A percentile compares a stretch with the other conserved stretches of the same genome.
Evolutionary conservation across 2,113 vertebrate species (phyloP).

Genomic region (Scortum barcoo): DNA sequence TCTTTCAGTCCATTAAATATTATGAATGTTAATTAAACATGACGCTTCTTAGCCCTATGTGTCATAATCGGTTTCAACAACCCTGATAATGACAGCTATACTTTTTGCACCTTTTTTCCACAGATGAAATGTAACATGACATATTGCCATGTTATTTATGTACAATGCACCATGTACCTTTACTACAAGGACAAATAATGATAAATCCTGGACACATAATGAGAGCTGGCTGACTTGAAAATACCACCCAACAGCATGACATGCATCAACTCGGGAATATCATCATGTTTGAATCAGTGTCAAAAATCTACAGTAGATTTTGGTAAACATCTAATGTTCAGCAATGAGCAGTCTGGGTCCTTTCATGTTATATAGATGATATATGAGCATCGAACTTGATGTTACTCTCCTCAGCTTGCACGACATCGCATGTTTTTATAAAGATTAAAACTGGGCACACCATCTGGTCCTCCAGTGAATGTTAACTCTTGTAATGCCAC

Average conservation of each 20-base stretch:
- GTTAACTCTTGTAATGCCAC: conserved; percentile 8
- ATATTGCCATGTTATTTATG: not conserved
- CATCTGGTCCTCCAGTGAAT: conserved; percentile 19
- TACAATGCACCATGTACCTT: not conserved
- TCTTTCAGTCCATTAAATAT: not conserved
- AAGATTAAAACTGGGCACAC: conserved; percentile 44
- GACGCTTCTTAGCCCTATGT: not conserved
- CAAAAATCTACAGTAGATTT: not conserved
- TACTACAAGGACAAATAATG: not conserved
- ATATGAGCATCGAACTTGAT: not conserved
- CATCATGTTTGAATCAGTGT: not conserved
- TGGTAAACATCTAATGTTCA: not conserved
- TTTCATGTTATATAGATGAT: not conserved
- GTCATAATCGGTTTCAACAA: not conserved
- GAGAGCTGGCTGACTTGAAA: not conserved
- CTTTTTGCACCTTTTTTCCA: not conserved
- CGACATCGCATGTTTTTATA: conserved; percentile 28
- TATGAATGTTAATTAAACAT: not conserved
- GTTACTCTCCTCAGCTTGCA: not conserved
- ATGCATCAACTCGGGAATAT: not conserved
- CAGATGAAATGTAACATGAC: not conserved
- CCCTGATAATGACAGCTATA: not conserved
- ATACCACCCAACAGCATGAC: not conserved
- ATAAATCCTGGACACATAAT: not conserved
- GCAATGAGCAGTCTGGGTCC: not conserved